Conservation (phyloP, 2,113 vertebrate species). For the Conger conger region DNA sequence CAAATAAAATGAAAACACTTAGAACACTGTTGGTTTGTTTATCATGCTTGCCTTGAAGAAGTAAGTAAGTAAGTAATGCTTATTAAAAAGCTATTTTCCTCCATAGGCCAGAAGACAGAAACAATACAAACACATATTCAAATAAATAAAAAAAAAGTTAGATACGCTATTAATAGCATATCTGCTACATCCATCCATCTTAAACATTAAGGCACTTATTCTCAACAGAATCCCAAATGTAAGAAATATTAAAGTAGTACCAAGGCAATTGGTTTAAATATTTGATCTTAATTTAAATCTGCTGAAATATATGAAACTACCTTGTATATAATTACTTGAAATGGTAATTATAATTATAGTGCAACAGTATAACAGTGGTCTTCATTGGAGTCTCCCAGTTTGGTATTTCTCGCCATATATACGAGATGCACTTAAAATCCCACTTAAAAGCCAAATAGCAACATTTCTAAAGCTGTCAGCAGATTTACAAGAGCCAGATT, state of each 20-base stretch:
- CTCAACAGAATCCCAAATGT: background rate
- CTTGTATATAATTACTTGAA: background rate
- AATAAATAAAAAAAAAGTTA: background rate
- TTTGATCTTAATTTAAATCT: background rate
- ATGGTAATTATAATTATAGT: background rate
- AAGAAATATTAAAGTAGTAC: background rate
- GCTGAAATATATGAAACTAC: background rate
- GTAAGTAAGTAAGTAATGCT: background rate
- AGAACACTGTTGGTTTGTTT: background rate
- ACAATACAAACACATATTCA: background rate
- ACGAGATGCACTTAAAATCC: background rate
- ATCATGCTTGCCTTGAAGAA: background rate
- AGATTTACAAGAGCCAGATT: background rate
- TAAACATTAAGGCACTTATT: slow-evolving; percentile 5
- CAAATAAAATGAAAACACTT: background rate
- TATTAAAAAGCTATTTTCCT: background rate
- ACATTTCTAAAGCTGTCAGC: background rate
- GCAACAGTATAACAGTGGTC: background rate
- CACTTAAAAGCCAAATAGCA: background rate
- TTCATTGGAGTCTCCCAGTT: background rate
- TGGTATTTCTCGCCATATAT: background rate
- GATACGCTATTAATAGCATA: background rate
- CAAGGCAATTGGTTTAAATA: background rate
- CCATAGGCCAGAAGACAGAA: background rate
- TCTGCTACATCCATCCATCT: background rate